Percentiles rank a stretch among this genome's conserved stretches.
These are phyloP conservation scores for Ictidomys tridecemlineatus DNA, from an alignment of 2,113 vertebrate genomes.

Conservation along the genomic window DNA sequence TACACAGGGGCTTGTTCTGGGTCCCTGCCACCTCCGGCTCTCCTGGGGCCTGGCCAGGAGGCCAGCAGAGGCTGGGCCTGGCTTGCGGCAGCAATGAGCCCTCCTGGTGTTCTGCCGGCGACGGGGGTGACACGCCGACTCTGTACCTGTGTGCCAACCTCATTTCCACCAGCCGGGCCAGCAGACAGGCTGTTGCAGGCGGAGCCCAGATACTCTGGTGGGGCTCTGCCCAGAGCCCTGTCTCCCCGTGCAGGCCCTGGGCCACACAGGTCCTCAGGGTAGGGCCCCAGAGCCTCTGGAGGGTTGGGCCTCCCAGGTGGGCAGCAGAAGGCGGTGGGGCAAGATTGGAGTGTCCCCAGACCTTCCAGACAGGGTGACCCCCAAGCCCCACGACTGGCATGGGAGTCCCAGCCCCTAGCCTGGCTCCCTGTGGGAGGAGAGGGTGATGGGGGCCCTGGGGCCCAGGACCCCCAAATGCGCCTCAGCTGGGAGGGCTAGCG, in stretches of 20 bases:
- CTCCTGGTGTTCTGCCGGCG: rapidly evolving
- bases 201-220: neutral
- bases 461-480: neutral
- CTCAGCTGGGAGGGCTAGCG: rapidly evolving
- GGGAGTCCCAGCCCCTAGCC: neutral
- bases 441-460: neutral
- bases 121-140: rapidly evolving
- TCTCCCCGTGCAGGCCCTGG: rapidly evolving
- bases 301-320: neutral
- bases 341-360: neutral
- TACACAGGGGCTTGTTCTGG: no score
- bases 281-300: rapidly evolving
- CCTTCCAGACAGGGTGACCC: neutral
- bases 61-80: rapidly evolving
- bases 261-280: rapidly evolving
- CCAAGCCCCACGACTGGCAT: neutral
- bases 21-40: neutral
- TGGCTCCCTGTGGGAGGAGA: neutral
- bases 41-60: neutral
- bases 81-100: neutral
- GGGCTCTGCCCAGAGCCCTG: neutral
- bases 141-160: rapidly evolving
- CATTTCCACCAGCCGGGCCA: neutral
- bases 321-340: neutral
- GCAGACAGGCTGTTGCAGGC: neutral